These are phyloP conservation scores for Catotricha subobsoleta DNA, from an alignment of 2,888 invertebrate genomes.

Conservation along the genomic window DNA sequence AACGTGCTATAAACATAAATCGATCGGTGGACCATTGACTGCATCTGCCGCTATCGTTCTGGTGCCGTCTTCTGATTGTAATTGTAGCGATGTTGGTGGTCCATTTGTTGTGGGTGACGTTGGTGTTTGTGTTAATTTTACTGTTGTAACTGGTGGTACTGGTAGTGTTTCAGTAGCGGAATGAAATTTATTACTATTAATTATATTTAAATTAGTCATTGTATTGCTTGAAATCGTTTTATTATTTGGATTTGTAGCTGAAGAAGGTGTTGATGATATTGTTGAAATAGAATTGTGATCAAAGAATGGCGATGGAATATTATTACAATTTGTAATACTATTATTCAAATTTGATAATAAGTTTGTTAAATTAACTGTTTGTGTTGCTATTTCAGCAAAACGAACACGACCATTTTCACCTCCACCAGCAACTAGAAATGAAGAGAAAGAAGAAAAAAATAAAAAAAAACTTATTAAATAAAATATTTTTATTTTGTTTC, in stretches of 20 bases:
- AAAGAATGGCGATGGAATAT: not conserved
- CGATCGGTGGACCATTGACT: constrained; percentile 7
- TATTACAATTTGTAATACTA: constrained; percentile 9
- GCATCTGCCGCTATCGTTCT: constrained; percentile 1
- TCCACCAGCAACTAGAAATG: not conserved
- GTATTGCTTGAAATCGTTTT: not conserved
- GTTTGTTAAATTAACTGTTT: constrained; percentile 26
- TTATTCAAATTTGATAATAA: constrained; percentile 25
- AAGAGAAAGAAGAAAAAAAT: not conserved
- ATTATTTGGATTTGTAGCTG: not conserved
- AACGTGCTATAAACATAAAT: constrained; percentile 27
- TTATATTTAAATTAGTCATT: no score
- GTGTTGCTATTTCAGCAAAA: constrained; percentile 29
- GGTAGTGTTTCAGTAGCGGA: constrained; percentile 2
- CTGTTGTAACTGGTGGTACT: constrained; percentile 1
- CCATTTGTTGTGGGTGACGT: constrained; percentile 1
- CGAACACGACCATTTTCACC: constrained; percentile 15
- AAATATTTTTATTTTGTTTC: no score
- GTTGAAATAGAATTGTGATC: not conserved
- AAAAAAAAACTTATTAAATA: no score
- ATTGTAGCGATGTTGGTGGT: not conserved
- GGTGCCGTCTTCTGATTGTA: no score
- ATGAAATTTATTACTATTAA: no score
- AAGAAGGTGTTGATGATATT: not conserved
- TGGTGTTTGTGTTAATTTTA: constrained; percentile 1